These are phyloP conservation scores for Aurelia coerulea DNA, from an alignment of 30 jellyfish, hydroid and myxozoan species.

Conservation along the genomic window DNA sequence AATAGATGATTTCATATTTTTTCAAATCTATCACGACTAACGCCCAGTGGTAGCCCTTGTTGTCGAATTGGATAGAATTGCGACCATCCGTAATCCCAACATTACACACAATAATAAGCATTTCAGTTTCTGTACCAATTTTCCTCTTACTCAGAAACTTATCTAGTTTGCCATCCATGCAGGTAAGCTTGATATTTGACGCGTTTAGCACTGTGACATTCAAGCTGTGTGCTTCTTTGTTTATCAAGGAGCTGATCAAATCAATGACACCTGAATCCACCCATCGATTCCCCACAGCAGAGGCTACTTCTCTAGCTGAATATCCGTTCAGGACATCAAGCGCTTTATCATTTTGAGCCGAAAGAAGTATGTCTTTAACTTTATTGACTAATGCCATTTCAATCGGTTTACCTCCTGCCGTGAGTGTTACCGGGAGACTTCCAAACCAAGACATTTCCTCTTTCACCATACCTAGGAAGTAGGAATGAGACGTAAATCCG, in stretches of 20 bases:
- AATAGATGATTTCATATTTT: not conserved
- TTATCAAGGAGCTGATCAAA: not conserved
- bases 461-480: constrained; percentile 9
- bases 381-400: not conserved
- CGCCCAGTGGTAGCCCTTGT: constrained; percentile 10
- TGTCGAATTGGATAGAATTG: constrained; percentile 5
- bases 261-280: not conserved
- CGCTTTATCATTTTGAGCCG: not conserved
- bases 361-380: not conserved
- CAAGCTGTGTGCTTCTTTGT: constrained; percentile 2
- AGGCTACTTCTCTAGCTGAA: constrained; percentile 5
- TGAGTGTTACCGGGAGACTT: not conserved
- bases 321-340: not conserved
- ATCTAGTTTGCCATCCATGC: not conserved
- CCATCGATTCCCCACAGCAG: constrained; percentile 18
- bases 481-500: not conserved
- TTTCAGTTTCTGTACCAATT: not conserved
- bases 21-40: constrained; percentile 1
- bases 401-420: constrained; percentile 5
- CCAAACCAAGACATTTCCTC: not conserved
- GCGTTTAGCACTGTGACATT: not conserved
- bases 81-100: constrained; percentile 3
- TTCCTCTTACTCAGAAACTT: not conserved
- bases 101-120: not conserved
- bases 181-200: not conserved